Evolutionary conservation across 2,113 vertebrate species (phyloP).

Genomic region (Melierax canorus): DNA sequence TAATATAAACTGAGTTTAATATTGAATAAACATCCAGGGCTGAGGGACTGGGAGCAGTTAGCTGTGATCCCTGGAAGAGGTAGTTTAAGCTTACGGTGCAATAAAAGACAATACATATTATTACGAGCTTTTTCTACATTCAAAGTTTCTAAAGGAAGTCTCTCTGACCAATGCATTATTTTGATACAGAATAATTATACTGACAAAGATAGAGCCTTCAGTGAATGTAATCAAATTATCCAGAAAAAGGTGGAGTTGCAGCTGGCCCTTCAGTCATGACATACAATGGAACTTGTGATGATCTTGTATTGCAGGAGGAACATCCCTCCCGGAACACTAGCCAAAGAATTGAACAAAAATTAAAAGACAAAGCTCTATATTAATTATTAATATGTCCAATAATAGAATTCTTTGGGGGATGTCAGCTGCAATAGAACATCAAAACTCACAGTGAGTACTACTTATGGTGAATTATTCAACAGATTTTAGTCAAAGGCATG

Average conservation of each 20-base stretch:
- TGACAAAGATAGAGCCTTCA: neutral
- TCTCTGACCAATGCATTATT: neutral
- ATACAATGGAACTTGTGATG: neutral
- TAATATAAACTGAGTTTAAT: neutral
- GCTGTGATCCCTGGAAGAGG: neutral
- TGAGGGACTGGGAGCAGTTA: neutral
- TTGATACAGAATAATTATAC: neutral
- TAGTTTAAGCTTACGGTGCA: neutral
- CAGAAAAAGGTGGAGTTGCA: neutral
- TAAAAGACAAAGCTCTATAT: neutral
- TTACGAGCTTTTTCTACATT: neutral
- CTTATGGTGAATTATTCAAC: neutral
- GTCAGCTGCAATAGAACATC: neutral
- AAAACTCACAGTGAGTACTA: neutral
- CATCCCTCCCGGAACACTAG: neutral
- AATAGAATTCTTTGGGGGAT: neutral
- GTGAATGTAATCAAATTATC: neutral
- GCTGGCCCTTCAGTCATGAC: neutral
- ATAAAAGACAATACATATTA: neutral
- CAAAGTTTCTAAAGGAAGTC: neutral
- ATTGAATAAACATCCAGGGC: neutral
- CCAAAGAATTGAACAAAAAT: neutral
- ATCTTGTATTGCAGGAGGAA: accelerated
- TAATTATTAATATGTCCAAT: neutral
- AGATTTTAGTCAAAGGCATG: neutral